Evolutionary conservation across 2,113 vertebrate genomes (phyloP).

Genomic region (Lampris incognitus): DNA sequence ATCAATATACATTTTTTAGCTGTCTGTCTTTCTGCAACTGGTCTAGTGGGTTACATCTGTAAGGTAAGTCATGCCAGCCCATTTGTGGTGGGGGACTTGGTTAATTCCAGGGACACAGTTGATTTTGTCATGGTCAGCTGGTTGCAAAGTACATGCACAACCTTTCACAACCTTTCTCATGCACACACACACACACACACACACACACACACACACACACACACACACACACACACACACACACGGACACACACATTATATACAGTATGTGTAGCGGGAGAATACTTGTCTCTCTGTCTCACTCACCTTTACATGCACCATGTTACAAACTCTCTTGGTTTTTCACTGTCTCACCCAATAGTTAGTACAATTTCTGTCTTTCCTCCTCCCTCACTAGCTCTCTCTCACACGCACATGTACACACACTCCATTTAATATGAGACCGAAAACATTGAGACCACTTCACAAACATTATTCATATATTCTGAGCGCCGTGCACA

Average conservation of each 20-base stretch:
- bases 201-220: background rate
- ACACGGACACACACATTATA: background rate
- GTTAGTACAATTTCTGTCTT: too few species aligned
- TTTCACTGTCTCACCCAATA: too few species aligned
- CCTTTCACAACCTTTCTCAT: background rate
- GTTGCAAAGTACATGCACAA: slow-evolving; percentile 9
- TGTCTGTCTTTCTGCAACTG: background rate
- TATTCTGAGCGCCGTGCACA: background rate
- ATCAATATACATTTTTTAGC: too few species aligned
- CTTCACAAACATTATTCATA: background rate
- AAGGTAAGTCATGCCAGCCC: slow-evolving; percentile 19
- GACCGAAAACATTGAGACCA: background rate
- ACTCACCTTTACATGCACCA: background rate
- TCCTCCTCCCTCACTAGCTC: background rate
- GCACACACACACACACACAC: background rate
- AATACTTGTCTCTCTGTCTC: background rate
- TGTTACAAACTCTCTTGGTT: too few species aligned
- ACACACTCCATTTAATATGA: background rate
- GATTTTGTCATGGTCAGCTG: slow-evolving; percentile 11
- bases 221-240: background rate
- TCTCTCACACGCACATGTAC: background rate
- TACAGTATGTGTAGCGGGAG: too few species aligned
- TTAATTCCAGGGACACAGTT: slow-evolving; percentile 5
- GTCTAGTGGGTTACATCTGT: slow-evolving; percentile 26
- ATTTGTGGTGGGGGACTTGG: slow-evolving; percentile 25